Base-by-base conservation (phyloP, 2,113 vertebrate species). In the Oreocharis arfaki region DNA sequence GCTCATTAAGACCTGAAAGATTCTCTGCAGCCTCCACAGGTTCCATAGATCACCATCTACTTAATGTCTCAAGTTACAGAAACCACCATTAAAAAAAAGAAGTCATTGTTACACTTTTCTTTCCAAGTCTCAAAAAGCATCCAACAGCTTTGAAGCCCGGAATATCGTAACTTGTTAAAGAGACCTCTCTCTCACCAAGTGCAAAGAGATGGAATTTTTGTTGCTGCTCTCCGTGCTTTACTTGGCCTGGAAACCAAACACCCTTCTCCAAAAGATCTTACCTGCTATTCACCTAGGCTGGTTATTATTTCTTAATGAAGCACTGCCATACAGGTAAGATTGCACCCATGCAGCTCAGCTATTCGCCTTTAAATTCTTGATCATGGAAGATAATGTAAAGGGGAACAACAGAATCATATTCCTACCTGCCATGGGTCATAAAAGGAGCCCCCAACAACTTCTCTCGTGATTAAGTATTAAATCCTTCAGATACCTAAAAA, bases 401-500 rank as follows among this genome's bases (percentile, higher is more conserved):
- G 57, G 70, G 91, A 94, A 39, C 74, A 95, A 75, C 41, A 50
- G 78, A 95, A 87, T 77, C 47, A 17, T 74, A 87, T 79, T 82
- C 73, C 65, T 39, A 71, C 75, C 49, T 76, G 59, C 88, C 67
- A 56, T 1, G 42, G 87, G 75, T 85, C 94, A 94, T 93, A 95
- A 96, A 95, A 93, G 74, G 53, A 95, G 87, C 63, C 87, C 90
- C 75, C 65, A 63, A 82, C 63, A 89, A 64, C 94, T 92, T 84
- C 77, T 71, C 20, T 73, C 10, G 5, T 87, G 68, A 87, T 95
- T 71, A 91, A 87, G 75, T 87, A 89, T 92, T 93, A 95, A 96
- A 96, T 95, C 94, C 87, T 96, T 93, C 93, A 91, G 49, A 68
- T 23, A 52, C 59, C 84, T 93, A 87, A 82, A 97, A 89, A 91